These are phyloP conservation scores for Trachops cirrhosus DNA, from an alignment of 2,797 vertebrate genomes.

Conservation along the genomic window DNA sequence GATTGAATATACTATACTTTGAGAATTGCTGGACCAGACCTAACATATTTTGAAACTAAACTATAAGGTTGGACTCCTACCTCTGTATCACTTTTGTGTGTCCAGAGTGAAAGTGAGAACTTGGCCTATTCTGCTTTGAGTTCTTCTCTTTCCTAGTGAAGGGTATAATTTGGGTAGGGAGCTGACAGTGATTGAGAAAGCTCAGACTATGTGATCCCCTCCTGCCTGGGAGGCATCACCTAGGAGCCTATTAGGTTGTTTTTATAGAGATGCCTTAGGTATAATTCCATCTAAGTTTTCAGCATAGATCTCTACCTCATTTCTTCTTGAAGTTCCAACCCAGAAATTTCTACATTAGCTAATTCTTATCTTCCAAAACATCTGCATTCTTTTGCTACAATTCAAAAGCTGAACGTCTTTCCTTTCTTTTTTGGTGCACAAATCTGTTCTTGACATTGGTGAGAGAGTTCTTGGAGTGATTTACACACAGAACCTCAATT, in stretches of 20 bases:
- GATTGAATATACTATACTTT: neutral
- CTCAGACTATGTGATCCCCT: neutral
- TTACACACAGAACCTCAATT: neutral
- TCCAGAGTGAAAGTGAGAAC: slow-evolving; percentile 65
- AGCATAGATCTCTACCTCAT: neutral
- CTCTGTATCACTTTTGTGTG: slow-evolving; percentile 40
- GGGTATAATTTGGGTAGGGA: slow-evolving; percentile 10
- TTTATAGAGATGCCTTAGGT: neutral
- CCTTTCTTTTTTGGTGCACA: neutral
- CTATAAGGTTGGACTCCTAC: neutral
- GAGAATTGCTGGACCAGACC: neutral
- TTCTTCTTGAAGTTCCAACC: neutral
- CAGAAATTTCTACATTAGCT: slow-evolving; percentile 11
- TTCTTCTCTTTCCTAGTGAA: neutral
- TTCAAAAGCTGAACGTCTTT: slow-evolving; percentile 21
- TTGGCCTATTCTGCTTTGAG: slow-evolving; percentile 21
- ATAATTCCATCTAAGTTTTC: neutral
- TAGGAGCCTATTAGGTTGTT: neutral
- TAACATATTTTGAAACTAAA: neutral
- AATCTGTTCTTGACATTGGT: neutral
- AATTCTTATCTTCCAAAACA: slow-evolving; percentile 46
- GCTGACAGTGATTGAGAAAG: slow-evolving; percentile 56
- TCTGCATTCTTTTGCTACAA: neutral
- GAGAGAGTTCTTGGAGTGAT: neutral
- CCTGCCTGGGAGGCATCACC: neutral